Evolutionary conservation across 1,140 invertebrate species (phyloP).

Genomic region (Tetramorium parvispinum): DNA sequence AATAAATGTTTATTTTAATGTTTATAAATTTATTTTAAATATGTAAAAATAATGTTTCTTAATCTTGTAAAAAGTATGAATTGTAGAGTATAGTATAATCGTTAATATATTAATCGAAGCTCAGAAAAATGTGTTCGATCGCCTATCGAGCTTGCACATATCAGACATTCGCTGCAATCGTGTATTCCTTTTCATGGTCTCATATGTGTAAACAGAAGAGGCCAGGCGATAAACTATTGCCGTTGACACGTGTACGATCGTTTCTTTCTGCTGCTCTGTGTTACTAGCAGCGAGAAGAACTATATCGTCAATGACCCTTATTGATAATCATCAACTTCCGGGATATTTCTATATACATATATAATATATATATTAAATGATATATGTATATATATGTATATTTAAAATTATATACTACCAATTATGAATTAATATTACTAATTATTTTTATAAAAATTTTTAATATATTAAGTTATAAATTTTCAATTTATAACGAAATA

Average conservation of each 20-base stretch:
- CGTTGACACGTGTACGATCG: not conserved
- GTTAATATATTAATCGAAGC: not conserved
- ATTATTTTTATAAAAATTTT: too few relatives aligned
- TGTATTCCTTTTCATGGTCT: constrained; percentile 6
- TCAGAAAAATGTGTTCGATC: constrained; percentile 3
- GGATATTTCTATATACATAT: not conserved
- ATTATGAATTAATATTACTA: too few relatives aligned
- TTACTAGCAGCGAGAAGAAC: not conserved
- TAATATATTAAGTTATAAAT: too few relatives aligned
- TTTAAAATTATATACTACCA: too few relatives aligned
- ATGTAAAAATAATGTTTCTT: not conserved
- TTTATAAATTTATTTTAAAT: constrained; percentile 2
- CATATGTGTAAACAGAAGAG: constrained; percentile 22
- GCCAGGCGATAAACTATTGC: not conserved
- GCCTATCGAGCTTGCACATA: constrained; percentile 9
- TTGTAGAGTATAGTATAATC: not conserved
- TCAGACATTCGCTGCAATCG: constrained; percentile 15
- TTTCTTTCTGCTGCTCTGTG: not conserved
- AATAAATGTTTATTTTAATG: not conserved
- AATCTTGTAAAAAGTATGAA: not conserved
- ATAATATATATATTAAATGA: too few relatives aligned
- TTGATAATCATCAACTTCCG: not conserved
- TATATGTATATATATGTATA: too few relatives aligned
- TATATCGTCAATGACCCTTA: not conserved
- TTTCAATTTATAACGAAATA: not conserved